These are phyloP conservation scores for Lordiphosa collinella DNA, from an alignment of 1,140 invertebrate species.

Conservation along the genomic window DNA sequence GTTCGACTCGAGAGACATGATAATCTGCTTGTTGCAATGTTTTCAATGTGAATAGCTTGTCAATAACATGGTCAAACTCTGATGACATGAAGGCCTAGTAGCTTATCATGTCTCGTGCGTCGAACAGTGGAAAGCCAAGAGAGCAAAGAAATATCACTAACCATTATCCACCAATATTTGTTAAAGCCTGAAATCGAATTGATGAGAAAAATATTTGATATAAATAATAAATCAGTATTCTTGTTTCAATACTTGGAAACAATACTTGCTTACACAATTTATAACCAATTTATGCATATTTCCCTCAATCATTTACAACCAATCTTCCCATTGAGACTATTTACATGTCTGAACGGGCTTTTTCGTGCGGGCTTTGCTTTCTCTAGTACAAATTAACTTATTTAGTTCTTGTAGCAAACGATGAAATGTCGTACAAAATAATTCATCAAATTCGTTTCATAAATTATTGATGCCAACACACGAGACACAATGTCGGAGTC, in stretches of 20 bases:
- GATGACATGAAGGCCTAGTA: no score
- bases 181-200: no score
- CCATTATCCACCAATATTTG: no score
- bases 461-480: constrained; percentile 47
- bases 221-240: neutral
- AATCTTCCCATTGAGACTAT: constrained; percentile 39
- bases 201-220: no score
- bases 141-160: no score
- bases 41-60: no score
- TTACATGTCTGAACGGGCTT: constrained; percentile 37
- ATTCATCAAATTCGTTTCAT: constrained; percentile 61
- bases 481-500: constrained; percentile 1
- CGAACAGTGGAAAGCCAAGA: no score
- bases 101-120: no score
- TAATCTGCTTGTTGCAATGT: no score
- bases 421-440: constrained; percentile 52
- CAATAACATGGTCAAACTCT: no score
- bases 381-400: constrained; percentile 55
- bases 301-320: constrained; percentile 20
- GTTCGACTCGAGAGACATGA: no score
- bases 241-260: neutral
- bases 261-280: constrained; percentile 21
- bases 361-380: neutral
- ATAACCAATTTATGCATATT: constrained; percentile 39
- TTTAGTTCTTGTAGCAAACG: constrained; percentile 26